Evolutionary conservation across 2,797 vertebrate genomes (phyloP).

Genomic region (Hoplostethus mediterraneus): DNA sequence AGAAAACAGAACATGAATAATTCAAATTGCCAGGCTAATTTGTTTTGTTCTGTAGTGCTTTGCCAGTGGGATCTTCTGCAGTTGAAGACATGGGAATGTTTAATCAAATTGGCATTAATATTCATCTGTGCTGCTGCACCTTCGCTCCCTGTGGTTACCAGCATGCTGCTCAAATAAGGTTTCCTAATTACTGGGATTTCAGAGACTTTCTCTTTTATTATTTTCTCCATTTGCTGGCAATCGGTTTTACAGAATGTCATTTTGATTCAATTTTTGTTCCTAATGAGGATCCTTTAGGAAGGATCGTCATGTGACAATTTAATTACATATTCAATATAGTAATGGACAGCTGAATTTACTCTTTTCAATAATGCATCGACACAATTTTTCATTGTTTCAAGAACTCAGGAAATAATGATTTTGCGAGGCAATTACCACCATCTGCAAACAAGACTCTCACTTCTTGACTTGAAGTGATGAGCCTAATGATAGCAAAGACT

Average conservation of each 20-base stretch:
- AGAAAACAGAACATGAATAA: slow-evolving; percentile 79
- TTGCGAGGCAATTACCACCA: slow-evolving; percentile 12
- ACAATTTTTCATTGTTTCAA: slow-evolving; percentile 31
- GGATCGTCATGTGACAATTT: slow-evolving; percentile 38
- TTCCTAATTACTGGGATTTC: slow-evolving; percentile 57
- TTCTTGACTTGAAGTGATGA: slow-evolving; percentile 35
- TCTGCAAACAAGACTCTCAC: slow-evolving; percentile 45
- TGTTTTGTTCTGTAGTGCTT: slow-evolving; percentile 80
- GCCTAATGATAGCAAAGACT: slow-evolving; percentile 28
- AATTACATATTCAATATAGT: slow-evolving; percentile 45
- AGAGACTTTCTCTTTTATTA: slow-evolving; percentile 46
- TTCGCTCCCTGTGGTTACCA: slow-evolving; percentile 75
- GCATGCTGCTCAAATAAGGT: slow-evolving; percentile 80
- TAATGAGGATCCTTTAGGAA: slow-evolving; percentile 4
- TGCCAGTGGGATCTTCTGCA: slow-evolving; percentile 79
- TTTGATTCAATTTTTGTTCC: slow-evolving; percentile 33
- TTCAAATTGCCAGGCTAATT: slow-evolving; percentile 85
- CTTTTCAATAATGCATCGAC: slow-evolving; percentile 36
- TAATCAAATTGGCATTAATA: slow-evolving; percentile 87
- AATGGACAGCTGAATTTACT: slow-evolving; percentile 24
- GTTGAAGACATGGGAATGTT: slow-evolving; percentile 79
- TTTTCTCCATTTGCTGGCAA: slow-evolving; percentile 39
- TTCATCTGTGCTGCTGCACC: slow-evolving; percentile 82
- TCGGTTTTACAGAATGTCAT: slow-evolving; percentile 37
- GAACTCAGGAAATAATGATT: neutral